Evolutionary conservation across 2,113 vertebrate species (phyloP), one percentile per base, ranked within the genome.

Genomic region (Antigone vipio): DNA sequence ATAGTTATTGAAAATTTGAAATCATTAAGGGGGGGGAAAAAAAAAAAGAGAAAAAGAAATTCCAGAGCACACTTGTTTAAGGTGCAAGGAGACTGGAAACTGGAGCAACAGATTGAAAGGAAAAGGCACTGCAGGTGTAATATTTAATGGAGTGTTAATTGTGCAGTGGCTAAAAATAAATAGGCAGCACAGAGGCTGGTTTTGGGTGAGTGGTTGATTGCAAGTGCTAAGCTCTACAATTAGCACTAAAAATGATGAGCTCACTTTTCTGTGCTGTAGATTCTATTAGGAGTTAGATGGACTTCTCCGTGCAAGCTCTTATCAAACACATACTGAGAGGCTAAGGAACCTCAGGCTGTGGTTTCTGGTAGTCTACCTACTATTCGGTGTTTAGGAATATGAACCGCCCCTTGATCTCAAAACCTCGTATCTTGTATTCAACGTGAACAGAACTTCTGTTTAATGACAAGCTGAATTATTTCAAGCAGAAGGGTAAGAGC

Each of bases 61-160:
- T 81, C n/a, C 58, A 71, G 16, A 75, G 22, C 24, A 74, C 24
- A 21, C 1, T 79, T 78, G 22, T 67, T 63, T 84, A 64, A 83
- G 45, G 27, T 72, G 11, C 34, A 68, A 19, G 6, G 29, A 71
- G 20, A 79, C 58, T 42, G 53, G 63, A 71, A 84, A 72, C 0
- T 9, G 40, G 40, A 88, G 40, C 8, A 78, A 74, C 40, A 90
- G 64, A 80, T 15, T 87, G 45, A 72, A 90, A 92, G 60, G n/a
- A 86, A 93, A 88, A 94, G 49, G 49, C 76, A 49, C 64, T 67
- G 55, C 83, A 96, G 89, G 77, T 93, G 68, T 76, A 86, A 80
- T 77, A 89, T 71, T 96, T 96, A 92, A 89, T 82, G 55, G 78
- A 76, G 30, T 84, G 63, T 60, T 96, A 95, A 95, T 95, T 95